These are phyloP conservation scores for Brachionichthys hirsutus DNA, from an alignment of 2,113 vertebrate species.

Conservation along the genomic window DNA sequence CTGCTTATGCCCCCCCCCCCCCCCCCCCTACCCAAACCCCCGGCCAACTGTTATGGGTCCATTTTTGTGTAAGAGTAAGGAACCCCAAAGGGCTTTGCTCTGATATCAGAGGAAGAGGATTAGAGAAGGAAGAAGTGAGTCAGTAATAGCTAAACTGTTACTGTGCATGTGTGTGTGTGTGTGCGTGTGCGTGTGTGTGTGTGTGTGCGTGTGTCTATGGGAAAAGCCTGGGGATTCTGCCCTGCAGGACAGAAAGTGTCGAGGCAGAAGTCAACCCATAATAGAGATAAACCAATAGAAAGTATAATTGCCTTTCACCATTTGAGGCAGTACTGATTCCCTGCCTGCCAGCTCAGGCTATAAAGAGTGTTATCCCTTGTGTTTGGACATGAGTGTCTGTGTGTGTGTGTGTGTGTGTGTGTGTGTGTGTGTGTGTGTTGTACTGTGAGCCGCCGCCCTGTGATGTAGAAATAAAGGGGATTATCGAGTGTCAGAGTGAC, in stretches of 20 bases:
- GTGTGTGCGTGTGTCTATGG: constrained; percentile 18
- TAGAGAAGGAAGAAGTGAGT: constrained; percentile 47
- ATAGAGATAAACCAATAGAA: constrained; percentile 44
- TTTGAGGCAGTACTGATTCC: constrained; percentile 26
- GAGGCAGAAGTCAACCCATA: constrained; percentile 28
- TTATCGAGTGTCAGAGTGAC: constrained; percentile 76
- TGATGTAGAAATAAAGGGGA: constrained; percentile 65
- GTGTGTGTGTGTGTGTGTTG: not conserved
- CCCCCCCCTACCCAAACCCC: too few species aligned
- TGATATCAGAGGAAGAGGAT: constrained; percentile 36
- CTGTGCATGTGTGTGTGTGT: constrained; percentile 3
- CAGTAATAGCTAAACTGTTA: constrained; percentile 49
- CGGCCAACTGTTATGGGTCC: not conserved
- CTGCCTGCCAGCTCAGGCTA: constrained; percentile 27
- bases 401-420: too few species aligned
- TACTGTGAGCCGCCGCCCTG: constrained; percentile 36
- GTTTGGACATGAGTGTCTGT: constrained; percentile 15
- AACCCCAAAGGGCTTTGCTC: constrained; percentile 24
- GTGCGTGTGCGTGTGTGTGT: not conserved
- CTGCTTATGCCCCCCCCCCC: constrained; percentile 16
- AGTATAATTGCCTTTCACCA: constrained; percentile 41
- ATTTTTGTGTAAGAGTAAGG: constrained; percentile 20
- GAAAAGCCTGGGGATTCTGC: constrained; percentile 18
- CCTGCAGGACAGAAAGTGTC: constrained; percentile 7
- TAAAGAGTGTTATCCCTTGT: constrained; percentile 41